A percentile compares a stretch with the other conserved stretches of the same genome.
Conservation (phyloP, 2,113 vertebrate species). For the Arvicanthis niloticus region DNA sequence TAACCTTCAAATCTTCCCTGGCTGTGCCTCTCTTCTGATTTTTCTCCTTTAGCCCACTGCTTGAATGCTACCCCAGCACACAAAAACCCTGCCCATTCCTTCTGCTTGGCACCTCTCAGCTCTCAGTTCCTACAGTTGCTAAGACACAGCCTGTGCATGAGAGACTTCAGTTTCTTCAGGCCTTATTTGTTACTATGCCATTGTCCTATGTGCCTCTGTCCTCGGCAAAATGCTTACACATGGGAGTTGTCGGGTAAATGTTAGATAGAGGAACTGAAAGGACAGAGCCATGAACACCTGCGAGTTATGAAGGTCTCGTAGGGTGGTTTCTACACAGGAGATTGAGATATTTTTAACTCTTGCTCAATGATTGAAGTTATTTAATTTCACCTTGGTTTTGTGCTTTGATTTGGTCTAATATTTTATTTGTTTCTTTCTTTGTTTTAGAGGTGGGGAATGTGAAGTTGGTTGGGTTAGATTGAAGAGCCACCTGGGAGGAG, state of each 20-base stretch:
- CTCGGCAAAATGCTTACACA: not conserved
- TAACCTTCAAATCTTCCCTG: not conserved
- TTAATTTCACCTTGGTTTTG: not conserved
- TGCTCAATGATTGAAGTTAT: not conserved
- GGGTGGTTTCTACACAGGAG: not conserved
- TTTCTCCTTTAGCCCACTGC: not conserved
- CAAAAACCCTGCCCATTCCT: not conserved
- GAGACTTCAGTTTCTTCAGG: not conserved
- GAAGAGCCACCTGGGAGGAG: not conserved
- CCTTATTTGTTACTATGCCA: not conserved
- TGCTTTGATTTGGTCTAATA: not conserved
- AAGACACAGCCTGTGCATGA: not conserved
- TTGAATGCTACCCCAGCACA: not conserved
- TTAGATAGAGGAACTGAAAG: not conserved
- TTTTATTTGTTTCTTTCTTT: not conserved
- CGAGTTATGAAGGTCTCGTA: not conserved
- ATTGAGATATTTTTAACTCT: not conserved
- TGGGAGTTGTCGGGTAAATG: not conserved
- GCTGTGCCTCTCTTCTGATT: not conserved
- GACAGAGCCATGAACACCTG: not conserved
- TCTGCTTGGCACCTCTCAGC: not conserved
- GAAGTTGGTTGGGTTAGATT: not conserved
- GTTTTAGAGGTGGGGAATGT: not conserved
- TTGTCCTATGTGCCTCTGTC: not conserved
- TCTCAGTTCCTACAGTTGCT: not conserved